phyloP scores from a whole-genome alignment of 2,888 invertebrate species.

The Xanthorhoe designata region DNA sequence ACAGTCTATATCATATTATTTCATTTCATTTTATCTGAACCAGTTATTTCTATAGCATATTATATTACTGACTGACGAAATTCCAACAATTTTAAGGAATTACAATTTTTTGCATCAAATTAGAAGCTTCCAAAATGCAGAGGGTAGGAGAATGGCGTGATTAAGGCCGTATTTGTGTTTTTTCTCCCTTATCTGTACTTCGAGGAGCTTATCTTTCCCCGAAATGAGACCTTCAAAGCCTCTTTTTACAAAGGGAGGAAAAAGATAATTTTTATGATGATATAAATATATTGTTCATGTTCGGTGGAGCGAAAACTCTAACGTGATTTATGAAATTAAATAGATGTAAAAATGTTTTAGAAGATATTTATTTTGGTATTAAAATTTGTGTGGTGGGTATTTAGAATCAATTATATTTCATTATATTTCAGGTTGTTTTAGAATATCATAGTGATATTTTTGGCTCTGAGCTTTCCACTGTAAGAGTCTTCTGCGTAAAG shows the following conservation, averaged over 20 bases:
- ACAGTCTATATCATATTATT: no score
- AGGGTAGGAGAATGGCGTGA: constrained; percentile 47
- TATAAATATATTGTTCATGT: constrained; percentile 16
- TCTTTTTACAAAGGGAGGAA: constrained; percentile 16
- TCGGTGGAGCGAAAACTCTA: constrained; percentile 12
- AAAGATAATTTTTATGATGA: constrained; percentile 18
- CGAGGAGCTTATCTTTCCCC: constrained; percentile 33
- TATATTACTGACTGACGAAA: no score
- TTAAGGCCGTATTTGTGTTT: constrained; percentile 55
- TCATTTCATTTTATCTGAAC: no score
- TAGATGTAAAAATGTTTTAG: neutral
- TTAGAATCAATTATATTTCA: no score
- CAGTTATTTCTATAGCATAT: constrained; percentile 6
- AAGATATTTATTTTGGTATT: neutral
- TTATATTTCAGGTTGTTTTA: no score
- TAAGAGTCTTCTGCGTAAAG: no score
- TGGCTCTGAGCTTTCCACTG: no score
- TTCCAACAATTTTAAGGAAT: no score
- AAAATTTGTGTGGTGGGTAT: neutral
- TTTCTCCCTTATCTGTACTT: constrained; percentile 39
- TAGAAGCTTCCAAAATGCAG: constrained; percentile 49
- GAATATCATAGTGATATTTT: no score
- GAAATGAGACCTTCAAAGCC: constrained; percentile 24
- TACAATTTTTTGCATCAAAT: constrained; percentile 47
- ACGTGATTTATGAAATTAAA: constrained; percentile 16